Base-by-base conservation (phyloP, 1,140 invertebrate genomes). In the Drosophila santomea region DNA sequence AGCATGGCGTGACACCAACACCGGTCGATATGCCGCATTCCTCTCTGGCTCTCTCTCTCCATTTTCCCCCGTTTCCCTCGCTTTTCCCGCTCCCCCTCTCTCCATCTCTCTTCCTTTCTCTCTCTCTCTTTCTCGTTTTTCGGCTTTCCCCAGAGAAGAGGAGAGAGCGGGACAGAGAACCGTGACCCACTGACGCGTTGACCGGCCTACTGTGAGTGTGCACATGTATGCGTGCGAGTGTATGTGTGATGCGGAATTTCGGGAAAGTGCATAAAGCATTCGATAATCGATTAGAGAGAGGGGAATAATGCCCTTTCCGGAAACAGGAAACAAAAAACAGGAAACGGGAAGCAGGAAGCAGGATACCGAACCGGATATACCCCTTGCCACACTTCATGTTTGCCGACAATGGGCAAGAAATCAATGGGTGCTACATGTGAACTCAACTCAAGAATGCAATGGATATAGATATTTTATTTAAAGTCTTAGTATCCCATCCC, bases 11-110 rank as follows among this genome's bases (percentile, higher is more conserved):
- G 72, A 74, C 72, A 74, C 51, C 59, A 47, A 25, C 55, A 76
- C 81, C 67, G 82, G 82, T 86, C 82, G 82, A 86, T 88, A 86
- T 86, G 79, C 82, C 82, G 82, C 83, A 86, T 82, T 81, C 62
- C 73, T 63, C 59, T 77, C 72, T 52, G 71, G 69, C 25, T 25
- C 59, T 74, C 39, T 44, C 71, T 74, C 59, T 62, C 72, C 50
- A 55, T 52, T 51, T 64, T 28, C 39, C 66, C 66, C 55, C 66
- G 23, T 50, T 44, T 51, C 39, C 45, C 41, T 25, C 41, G 7
- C 39, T 52, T 44, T 41, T 23, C 35, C 60, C 39, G 25, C 47
- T 52, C 38, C 15, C 51, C 32, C 41, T 39, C 59, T 32, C 28
- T 1, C 25, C 25, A 28, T 28, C 32, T 25, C 0, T 45, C 32